Percentiles rank a stretch among this genome's conserved stretches.
These are phyloP conservation scores for Osmerus eperlanus DNA, from an alignment of 2,113 vertebrate species.

Conservation along the genomic window DNA sequence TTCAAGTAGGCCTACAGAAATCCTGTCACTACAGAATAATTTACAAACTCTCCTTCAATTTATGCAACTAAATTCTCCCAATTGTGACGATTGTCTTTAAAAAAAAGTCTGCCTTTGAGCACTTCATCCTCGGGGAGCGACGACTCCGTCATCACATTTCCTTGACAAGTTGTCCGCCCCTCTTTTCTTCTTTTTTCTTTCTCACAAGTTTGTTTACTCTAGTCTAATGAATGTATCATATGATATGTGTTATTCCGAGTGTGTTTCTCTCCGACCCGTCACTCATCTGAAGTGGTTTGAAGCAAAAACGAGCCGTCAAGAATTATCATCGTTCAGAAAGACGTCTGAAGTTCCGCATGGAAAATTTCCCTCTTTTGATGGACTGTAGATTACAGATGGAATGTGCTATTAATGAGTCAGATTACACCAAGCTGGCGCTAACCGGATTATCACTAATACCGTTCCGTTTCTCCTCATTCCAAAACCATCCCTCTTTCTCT, in stretches of 20 bases:
- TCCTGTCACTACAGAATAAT: too few species aligned
- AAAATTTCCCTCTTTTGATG: conserved; percentile 50
- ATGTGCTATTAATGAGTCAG: conserved; percentile 60
- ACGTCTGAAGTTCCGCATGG: conserved; percentile 41
- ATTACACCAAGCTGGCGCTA: conserved; percentile 63
- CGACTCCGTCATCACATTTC: too few species aligned
- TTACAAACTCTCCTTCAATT: too few species aligned
- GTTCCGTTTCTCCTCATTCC: conserved; percentile 44
- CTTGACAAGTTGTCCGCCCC: too few species aligned
- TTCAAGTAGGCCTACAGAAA: too few species aligned
- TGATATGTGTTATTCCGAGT: conserved; percentile 2
- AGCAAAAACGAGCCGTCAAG: conserved; percentile 46
- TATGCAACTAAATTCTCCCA: too few species aligned
- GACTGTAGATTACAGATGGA: conserved; percentile 53
- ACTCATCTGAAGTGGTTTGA: conserved; percentile 38
- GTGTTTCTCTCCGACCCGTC: conserved; percentile 30
- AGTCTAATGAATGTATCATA: not conserved
- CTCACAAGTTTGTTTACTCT: not conserved
- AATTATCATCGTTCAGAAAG: conserved; percentile 24
- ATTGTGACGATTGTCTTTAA: too few species aligned
- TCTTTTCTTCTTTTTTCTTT: too few species aligned
- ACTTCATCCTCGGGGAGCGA: too few species aligned
- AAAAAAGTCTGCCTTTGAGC: too few species aligned
- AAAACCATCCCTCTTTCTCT: conserved; percentile 18
- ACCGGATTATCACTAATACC: conserved; percentile 63